These are phyloP conservation scores for Apis dorsata DNA, from an alignment of 1,140 invertebrate genomes.

Conservation along the genomic window DNA sequence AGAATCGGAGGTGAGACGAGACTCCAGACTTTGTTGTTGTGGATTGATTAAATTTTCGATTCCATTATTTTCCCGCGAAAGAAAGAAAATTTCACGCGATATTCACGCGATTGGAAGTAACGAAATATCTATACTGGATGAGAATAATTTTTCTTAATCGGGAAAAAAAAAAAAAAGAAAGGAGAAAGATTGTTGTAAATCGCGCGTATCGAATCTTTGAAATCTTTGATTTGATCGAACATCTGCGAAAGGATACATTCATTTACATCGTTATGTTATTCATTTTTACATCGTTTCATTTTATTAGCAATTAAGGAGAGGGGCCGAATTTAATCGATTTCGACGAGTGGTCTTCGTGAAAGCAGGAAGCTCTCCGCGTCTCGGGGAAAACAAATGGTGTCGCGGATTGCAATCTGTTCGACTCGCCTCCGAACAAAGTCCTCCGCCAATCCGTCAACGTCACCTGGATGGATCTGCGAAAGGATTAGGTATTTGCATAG, in stretches of 20 bases:
- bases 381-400: conserved; percentile 71
- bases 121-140: too few relatives aligned
- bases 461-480: conserved; percentile 73
- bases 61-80: background rate
- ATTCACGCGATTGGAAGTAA: too few relatives aligned
- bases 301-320: conserved; percentile 50
- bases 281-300: background rate
- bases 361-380: conserved; percentile 38
- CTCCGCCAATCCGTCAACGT: conserved; percentile 76
- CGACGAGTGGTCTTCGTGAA: conserved; percentile 30
- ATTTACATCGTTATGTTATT: too few relatives aligned
- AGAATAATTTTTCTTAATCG: too few relatives aligned
- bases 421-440: conserved; percentile 58
- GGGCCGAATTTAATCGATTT: conserved; percentile 40
- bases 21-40: too few relatives aligned
- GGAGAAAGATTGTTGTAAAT: background rate
- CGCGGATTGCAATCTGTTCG: conserved; percentile 71
- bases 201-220: background rate
- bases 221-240: too few relatives aligned
- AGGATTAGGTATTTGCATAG: conserved; percentile 79
- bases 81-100: background rate
- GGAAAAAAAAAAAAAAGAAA: background rate
- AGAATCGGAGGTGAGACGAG: too few relatives aligned
- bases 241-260: too few relatives aligned
- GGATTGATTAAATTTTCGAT: background rate